A percentile compares a stretch with the other conserved stretches of the same genome.
Conservation (phyloP, 2,888 invertebrate genomes). For the Melanargia galathea region DNA sequence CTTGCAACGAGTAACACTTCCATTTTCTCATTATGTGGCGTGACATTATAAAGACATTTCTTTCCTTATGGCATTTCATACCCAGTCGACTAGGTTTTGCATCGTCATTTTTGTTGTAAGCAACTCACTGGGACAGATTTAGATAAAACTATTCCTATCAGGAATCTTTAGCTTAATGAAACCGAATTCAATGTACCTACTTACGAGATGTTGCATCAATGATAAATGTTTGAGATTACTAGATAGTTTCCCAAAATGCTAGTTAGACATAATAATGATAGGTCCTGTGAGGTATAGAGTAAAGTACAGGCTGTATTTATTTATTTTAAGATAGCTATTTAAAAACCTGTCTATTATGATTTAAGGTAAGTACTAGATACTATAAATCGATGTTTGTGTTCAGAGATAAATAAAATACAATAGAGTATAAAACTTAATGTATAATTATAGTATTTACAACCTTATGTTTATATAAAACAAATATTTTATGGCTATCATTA, state of each 20-base stretch:
- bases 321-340: background rate
- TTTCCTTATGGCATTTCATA: background rate
- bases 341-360: background rate
- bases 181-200: background rate
- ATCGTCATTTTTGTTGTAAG: background rate
- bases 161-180: background rate
- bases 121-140: background rate
- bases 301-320: background rate
- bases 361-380: background rate
- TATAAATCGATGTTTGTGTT: background rate
- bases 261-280: background rate
- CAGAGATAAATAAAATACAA: slow-evolving; percentile 71
- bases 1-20: slow-evolving; percentile 13
- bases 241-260: background rate
- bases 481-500: slow-evolving; percentile 81
- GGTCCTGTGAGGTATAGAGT: background rate
- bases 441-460: slow-evolving; percentile 82
- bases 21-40: slow-evolving; percentile 1
- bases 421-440: slow-evolving; percentile 81
- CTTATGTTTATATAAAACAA: slow-evolving; percentile 81
- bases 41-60: background rate
- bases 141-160: background rate
- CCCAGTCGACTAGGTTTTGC: background rate
- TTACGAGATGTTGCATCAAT: background rate
- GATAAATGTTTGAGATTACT: background rate